phyloP scores from a whole-genome alignment of 64 coral and sea anemone species.

The Astreopora myriophthalma region DNA sequence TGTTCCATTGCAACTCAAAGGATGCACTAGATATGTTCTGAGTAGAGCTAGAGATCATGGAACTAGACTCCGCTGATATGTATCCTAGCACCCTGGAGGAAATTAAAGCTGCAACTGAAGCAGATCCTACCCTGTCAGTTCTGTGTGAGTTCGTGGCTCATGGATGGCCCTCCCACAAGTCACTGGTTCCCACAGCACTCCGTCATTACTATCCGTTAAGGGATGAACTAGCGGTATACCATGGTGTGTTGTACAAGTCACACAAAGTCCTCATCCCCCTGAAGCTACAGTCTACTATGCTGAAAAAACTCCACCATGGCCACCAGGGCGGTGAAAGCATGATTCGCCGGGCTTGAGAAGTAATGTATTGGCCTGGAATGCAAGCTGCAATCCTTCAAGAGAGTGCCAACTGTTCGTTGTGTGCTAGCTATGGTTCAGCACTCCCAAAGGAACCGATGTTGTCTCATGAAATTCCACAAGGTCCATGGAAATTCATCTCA shows the following conservation, averaged over 20 bases:
- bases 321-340: neutral
- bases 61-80: slow-evolving; percentile 23
- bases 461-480: slow-evolving; percentile 33
- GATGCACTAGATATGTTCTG: neutral
- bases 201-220: slow-evolving; percentile 33
- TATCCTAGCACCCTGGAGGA: neutral
- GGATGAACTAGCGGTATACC: slow-evolving; percentile 61
- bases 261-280: slow-evolving; percentile 51
- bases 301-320: slow-evolving; percentile 4
- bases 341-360: neutral
- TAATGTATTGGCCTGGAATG: slow-evolving; percentile 65
- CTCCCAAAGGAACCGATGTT: slow-evolving; percentile 63
- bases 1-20: neutral
- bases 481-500: slow-evolving; percentile 25
- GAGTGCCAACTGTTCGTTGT: slow-evolving; percentile 42
- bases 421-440: slow-evolving; percentile 19
- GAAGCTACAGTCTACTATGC: slow-evolving; percentile 47
- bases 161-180: slow-evolving; percentile 4
- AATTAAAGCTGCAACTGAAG: slow-evolving; percentile 15
- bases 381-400: slow-evolving; percentile 45
- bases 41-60: neutral
- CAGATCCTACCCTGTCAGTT: slow-evolving; percentile 17
- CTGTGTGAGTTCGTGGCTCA: slow-evolving; percentile 52
- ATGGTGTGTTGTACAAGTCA: slow-evolving; percentile 62
- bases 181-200: slow-evolving; percentile 42